A percentile compares a stretch with the other conserved stretches of the same genome.
phyloP scores from a whole-genome alignment of 2,797 vertebrate species.

The Pipistrellus nathusii region DNA sequence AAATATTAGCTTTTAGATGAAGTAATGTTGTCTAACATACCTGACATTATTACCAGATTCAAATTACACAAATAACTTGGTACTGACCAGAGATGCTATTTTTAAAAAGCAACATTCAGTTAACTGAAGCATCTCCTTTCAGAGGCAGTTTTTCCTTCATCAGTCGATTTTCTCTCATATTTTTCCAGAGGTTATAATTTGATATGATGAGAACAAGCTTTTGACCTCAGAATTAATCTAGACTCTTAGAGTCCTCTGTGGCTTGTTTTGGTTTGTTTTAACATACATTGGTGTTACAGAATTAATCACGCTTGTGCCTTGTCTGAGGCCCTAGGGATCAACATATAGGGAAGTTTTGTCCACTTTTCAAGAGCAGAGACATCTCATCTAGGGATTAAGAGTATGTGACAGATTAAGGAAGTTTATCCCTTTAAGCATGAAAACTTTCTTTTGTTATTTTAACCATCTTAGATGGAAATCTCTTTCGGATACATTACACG shows the following conservation, averaged over 20 bases:
- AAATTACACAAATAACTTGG: neutral
- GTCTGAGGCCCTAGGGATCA: neutral
- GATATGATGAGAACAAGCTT: neutral
- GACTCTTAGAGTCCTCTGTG: neutral
- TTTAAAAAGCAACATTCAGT: neutral
- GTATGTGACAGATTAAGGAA: constrained; percentile 72
- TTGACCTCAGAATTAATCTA: neutral
- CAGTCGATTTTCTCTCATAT: neutral
- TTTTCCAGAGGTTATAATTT: neutral
- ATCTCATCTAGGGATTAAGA: constrained; percentile 71
- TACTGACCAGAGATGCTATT: neutral
- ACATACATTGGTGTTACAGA: neutral
- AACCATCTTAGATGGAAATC: constrained; percentile 66
- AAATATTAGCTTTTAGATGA: constrained; percentile 7
- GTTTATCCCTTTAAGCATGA: constrained; percentile 79
- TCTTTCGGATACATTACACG: constrained; percentile 72
- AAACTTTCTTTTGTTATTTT: constrained; percentile 76
- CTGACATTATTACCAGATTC: neutral
- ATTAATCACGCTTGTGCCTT: neutral
- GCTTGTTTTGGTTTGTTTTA: neutral
- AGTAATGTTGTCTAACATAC: neutral
- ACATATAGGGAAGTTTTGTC: constrained; percentile 43
- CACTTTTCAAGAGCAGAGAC: constrained; percentile 48
- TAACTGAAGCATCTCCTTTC: neutral
- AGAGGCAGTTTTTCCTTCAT: neutral